Evolutionary conservation across 2,113 vertebrate genomes (phyloP), one percentile per base, ranked within the genome.

Genomic region (Brachyistius frenatus): DNA sequence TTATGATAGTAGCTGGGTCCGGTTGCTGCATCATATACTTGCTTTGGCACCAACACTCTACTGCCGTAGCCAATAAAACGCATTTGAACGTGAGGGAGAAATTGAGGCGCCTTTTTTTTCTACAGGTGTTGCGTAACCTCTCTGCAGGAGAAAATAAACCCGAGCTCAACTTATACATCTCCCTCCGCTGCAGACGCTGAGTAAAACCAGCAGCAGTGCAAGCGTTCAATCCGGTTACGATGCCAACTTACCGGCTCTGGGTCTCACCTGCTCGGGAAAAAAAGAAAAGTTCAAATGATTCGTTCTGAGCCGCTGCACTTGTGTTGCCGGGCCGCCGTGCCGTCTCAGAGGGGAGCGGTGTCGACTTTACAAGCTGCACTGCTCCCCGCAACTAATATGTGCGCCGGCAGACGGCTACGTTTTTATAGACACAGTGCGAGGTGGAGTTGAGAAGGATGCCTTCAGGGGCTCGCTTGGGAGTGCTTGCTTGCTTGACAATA

Each of bases 401-500:
- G 58, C 76, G 86, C 66, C 73, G 74, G 73, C 44, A 72, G 36
- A 64, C 71, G 47, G 69, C 53, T 11, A 7, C 65, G 30, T 66
- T 67, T 74, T 36, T 70, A 76, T 52, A 5, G 44, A 65, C 77
- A 16, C 23, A 23, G 23, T 23, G 23, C 23, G 23, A 23, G 23
- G 23, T 23, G 23, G 31, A 68, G 72, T 56, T 53, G 31, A 66
- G 76, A 68, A 64, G 35, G 77, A 80, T 75, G 76, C 70, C 73
- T 63, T 15, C 58, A 33, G 84, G 23, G 81, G 54, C 46, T 77
- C 72, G 58, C 78, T 41, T n/a, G 84, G 73, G 81, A 88, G 41
- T 75, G 50, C 57, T 64, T 79, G 56, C 53, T 56, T 47, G 33
- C 77, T 57, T 63, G 49, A 66, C 32, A 50, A 23, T 65, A 49